Evolutionary conservation across 2,888 invertebrate genomes (phyloP).

Genomic region (Resseliella maxima): DNA sequence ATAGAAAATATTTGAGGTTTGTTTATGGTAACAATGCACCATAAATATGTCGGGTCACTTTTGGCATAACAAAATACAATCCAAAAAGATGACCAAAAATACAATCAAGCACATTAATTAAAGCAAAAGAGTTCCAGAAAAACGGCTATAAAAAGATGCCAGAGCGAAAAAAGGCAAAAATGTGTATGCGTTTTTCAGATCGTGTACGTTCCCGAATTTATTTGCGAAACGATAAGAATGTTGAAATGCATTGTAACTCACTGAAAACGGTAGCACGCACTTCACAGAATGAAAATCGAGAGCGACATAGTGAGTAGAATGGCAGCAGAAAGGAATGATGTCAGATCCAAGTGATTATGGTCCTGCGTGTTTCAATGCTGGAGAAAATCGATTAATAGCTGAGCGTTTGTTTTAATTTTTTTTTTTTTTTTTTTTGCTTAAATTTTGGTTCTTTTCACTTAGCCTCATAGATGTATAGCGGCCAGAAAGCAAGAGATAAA

Average conservation of each 20-base stretch:
- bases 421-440: background rate
- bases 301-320: background rate
- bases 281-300: background rate
- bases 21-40: conserved; percentile 18
- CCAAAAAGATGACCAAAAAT: background rate
- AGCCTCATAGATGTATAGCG: background rate
- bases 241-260: background rate
- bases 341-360: conserved; percentile 29
- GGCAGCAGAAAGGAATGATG: background rate
- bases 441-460: background rate
- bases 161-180: background rate
- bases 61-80: background rate
- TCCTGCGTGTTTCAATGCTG: conserved; percentile 18
- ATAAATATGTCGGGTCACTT: conserved; percentile 3
- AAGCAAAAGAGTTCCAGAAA: background rate
- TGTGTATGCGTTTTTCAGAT: background rate
- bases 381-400: conserved; percentile 48
- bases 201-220: conserved; percentile 1
- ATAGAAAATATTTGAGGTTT: background rate
- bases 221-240: conserved; percentile 23
- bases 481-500: background rate
- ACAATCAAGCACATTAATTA: conserved; percentile 44
- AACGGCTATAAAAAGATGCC: background rate
- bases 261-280: conserved; percentile 51
- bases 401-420: background rate